Evolutionary conservation across 2,113 vertebrate species (phyloP).

Genomic region (Taxidea taxus): DNA sequence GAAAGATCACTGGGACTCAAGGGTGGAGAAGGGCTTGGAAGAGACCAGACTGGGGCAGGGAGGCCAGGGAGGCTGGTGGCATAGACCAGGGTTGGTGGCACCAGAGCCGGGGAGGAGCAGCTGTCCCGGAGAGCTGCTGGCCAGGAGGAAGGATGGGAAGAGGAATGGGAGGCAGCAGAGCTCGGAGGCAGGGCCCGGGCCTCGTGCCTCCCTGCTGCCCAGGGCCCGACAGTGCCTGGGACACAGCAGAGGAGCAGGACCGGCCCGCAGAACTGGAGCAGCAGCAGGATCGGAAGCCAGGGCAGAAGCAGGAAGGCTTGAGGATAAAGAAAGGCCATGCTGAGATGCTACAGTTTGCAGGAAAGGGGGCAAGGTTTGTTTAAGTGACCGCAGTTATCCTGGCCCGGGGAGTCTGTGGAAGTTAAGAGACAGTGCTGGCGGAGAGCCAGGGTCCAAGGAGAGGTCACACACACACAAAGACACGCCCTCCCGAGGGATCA

Average conservation of each 20-base stretch:
- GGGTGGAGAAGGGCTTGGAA: background rate
- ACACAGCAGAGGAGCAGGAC: background rate
- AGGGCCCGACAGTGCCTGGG: background rate
- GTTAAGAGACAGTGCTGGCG: accelerated
- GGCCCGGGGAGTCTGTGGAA: background rate
- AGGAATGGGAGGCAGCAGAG: background rate
- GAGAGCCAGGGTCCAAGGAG: background rate
- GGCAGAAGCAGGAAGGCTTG: background rate
- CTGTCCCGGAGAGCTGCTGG: background rate
- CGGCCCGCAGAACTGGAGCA: background rate
- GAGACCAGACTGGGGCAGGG: too few species aligned
- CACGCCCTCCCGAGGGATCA: background rate
- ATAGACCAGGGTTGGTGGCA: accelerated
- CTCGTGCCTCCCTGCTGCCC: background rate
- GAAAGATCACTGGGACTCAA: background rate
- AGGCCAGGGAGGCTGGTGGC: background rate
- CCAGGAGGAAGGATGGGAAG: background rate
- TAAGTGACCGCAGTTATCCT: background rate
- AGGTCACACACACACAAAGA: background rate
- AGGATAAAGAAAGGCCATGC: background rate
- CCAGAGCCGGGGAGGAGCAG: background rate
- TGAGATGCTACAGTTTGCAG: background rate
- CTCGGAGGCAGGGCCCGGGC: background rate
- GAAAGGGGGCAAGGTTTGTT: background rate
- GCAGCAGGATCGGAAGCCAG: background rate